Conservation (phyloP, 2,113 vertebrate species). For the Esox niger region DNA sequence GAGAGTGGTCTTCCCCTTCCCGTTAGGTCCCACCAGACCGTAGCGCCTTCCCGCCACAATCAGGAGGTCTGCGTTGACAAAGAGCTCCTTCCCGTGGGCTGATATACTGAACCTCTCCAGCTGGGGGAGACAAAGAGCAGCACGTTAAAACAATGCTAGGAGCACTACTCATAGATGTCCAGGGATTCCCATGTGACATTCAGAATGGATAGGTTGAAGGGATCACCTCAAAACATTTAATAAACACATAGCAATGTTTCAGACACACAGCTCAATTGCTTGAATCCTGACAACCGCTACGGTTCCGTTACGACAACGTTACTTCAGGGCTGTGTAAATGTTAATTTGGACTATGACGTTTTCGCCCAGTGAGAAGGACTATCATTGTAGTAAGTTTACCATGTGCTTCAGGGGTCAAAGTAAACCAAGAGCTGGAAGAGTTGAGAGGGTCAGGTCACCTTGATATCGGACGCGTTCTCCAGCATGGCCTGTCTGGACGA, state of each 20-base stretch:
- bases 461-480: slow-evolving; percentile 92
- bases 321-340: too few relatives aligned
- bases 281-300: too few relatives aligned
- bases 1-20: slow-evolving; percentile 93
- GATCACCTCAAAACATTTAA: too few relatives aligned
- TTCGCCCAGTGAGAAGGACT: too few relatives aligned
- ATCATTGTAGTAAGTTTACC: too few relatives aligned
- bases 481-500: slow-evolving; percentile 90
- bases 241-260: too few relatives aligned
- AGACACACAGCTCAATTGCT: too few relatives aligned
- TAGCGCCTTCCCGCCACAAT: slow-evolving; percentile 89
- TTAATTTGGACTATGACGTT: too few relatives aligned
- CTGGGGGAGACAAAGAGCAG: slow-evolving; percentile 47
- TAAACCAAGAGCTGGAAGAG: not conserved
- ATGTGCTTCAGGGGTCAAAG: not conserved
- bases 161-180: not conserved
- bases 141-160: not conserved
- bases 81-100: slow-evolving; percentile 89
- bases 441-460: slow-evolving; percentile 69
- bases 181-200: not conserved
- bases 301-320: too few relatives aligned
- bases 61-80: slow-evolving; percentile 88
- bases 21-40: slow-evolving; percentile 90
- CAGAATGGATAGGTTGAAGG: not conserved
- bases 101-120: slow-evolving; percentile 94